Evolutionary conservation across 2,113 vertebrate species (phyloP).

Genomic region (Sisor rabdophorus): DNA sequence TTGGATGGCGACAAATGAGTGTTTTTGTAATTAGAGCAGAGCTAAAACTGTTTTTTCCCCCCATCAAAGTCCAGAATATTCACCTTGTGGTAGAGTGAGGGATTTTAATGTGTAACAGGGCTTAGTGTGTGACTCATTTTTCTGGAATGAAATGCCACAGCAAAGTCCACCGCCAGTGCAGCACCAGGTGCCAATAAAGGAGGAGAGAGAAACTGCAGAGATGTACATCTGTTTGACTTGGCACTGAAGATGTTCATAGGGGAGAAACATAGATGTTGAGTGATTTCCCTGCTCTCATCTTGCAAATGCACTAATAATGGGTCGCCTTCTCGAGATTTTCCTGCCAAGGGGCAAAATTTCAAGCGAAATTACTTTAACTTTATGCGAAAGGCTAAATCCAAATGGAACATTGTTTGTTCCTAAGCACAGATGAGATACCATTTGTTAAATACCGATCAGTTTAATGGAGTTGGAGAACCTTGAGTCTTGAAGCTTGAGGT

Average conservation of each 20-base stretch:
- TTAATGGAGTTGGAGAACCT: not conserved
- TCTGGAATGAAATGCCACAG: constrained; percentile 46
- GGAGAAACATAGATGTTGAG: constrained; percentile 35
- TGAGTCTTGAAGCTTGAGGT: not conserved
- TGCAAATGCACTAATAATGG: constrained; percentile 26
- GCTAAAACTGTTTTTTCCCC: constrained; percentile 13
- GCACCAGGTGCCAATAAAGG: constrained; percentile 19
- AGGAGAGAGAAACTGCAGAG: constrained; percentile 39
- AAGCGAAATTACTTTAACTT: constrained; percentile 49
- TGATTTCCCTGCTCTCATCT: constrained; percentile 48
- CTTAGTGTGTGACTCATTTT: constrained; percentile 60
- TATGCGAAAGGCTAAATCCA: constrained; percentile 53
- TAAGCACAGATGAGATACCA: constrained; percentile 49
- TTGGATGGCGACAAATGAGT: constrained; percentile 23
- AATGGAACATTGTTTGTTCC: constrained; percentile 53
- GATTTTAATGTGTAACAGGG: constrained; percentile 45
- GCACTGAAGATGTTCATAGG: constrained; percentile 44
- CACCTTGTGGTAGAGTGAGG: constrained; percentile 45
- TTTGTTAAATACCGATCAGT: not conserved
- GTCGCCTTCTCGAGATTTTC: constrained; percentile 46
- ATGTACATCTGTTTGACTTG: constrained; percentile 49
- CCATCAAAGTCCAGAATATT: constrained; percentile 38
- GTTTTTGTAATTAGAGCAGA: constrained; percentile 36
- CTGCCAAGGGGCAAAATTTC: constrained; percentile 40
- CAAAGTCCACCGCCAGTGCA: constrained; percentile 54